These are phyloP conservation scores for Electrona antarctica DNA, from an alignment of 2,113 vertebrate genomes.

Conservation along the genomic window DNA sequence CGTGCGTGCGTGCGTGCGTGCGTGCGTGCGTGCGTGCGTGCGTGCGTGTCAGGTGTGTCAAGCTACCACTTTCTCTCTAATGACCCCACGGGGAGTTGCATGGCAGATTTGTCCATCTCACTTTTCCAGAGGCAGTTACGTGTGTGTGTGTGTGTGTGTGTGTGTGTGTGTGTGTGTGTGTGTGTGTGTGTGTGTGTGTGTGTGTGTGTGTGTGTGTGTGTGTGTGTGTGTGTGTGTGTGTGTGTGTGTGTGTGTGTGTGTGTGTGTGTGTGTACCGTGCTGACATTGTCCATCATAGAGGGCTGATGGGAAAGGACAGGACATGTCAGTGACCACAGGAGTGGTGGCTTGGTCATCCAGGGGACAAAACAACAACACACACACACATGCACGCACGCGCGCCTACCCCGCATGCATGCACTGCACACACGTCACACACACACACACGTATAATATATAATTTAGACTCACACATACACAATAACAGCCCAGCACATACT, in stretches of 20 bases:
- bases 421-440: background rate
- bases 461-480: background rate
- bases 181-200: too few species aligned
- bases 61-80: slow-evolving; percentile 25
- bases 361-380: slow-evolving; percentile 31
- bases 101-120: slow-evolving; percentile 24
- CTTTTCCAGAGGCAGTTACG: slow-evolving; percentile 6
- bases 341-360: slow-evolving; percentile 50
- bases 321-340: slow-evolving; percentile 60
- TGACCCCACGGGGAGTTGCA: slow-evolving; percentile 19
- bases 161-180: too few species aligned
- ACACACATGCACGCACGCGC: background rate
- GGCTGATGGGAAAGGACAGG: slow-evolving; percentile 69
- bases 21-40: background rate
- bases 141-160: too few species aligned
- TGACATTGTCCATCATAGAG: slow-evolving; percentile 64
- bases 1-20: background rate
- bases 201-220: background rate
- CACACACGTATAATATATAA: background rate
- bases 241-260: slow-evolving; percentile 39
- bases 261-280: slow-evolving; percentile 29
- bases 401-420: background rate
- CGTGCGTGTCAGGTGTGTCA: slow-evolving; percentile 27
- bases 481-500: too few species aligned
- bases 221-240: slow-evolving; percentile 21